These are phyloP conservation scores for Apis florea DNA, from an alignment of 1,140 invertebrate species.

Conservation along the genomic window DNA sequence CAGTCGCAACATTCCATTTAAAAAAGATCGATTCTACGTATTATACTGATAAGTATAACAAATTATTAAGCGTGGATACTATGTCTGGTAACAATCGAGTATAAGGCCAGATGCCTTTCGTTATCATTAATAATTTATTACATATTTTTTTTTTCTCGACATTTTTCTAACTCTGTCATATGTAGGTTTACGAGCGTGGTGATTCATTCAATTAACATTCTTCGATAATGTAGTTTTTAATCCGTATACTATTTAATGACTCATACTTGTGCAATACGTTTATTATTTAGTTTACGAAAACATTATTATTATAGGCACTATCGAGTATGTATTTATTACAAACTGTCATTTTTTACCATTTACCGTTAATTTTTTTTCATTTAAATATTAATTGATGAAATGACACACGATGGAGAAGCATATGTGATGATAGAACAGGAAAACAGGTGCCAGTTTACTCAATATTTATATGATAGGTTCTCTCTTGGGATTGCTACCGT, in stretches of 20 bases:
- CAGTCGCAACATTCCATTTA: neutral
- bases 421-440: neutral
- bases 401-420: neutral
- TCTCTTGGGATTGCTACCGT: conserved; percentile 17
- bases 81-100: conserved; percentile 9
- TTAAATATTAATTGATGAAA: neutral
- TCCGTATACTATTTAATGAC: neutral
- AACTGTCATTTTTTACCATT: neutral
- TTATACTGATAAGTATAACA: neutral
- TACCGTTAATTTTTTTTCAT: neutral
- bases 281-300: neutral
- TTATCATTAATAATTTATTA: conserved; percentile 34
- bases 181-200: neutral
- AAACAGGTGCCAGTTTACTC: conserved; percentile 14
- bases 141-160: neutral
- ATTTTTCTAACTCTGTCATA: neutral
- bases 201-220: conserved; percentile 21
- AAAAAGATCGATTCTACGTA: neutral
- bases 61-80: neutral
- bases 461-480: conserved; percentile 32
- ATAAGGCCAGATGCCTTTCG: conserved; percentile 32
- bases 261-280: neutral
- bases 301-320: neutral
- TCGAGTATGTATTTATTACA: neutral
- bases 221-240: conserved; percentile 5